Evolutionary conservation across 2,888 invertebrate genomes (phyloP).

Genomic region (Philopedon plagiatum): DNA sequence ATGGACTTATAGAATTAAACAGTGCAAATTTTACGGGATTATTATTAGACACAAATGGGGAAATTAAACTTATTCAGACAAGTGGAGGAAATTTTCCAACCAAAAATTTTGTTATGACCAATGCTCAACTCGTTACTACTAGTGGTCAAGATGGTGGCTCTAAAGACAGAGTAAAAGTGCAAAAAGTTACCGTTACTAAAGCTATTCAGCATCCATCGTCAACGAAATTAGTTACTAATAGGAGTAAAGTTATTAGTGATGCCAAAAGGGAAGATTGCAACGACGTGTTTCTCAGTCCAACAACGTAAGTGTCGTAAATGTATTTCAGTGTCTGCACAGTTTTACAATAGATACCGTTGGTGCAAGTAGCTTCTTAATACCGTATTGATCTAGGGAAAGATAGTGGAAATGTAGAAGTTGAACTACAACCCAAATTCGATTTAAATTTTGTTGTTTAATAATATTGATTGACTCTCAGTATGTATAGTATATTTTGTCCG

Average conservation of each 20-base stretch:
- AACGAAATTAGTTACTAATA: conserved; percentile 61
- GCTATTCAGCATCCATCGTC: conserved; percentile 61
- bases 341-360: too few species aligned
- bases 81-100: conserved; percentile 68
- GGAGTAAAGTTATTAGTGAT: conserved; percentile 63
- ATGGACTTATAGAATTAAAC: conserved; percentile 72
- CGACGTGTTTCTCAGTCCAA: conserved; percentile 85
- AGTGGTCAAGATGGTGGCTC: conserved; percentile 53
- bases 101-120: conserved; percentile 66
- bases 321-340: too few species aligned
- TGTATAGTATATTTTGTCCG: too few species aligned
- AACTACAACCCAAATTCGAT: too few species aligned
- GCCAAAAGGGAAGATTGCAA: conserved; percentile 78
- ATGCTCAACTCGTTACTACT: conserved; percentile 59
- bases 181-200: conserved; percentile 60
- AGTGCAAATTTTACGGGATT: conserved; percentile 73
- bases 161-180: conserved; percentile 59
- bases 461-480: too few species aligned
- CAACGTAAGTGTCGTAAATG: conserved; percentile 68
- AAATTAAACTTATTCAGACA: conserved; percentile 75
- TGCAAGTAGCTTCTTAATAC: too few species aligned
- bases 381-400: too few species aligned
- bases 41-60: conserved; percentile 75
- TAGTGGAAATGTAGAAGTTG: too few species aligned
- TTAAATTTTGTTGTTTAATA: too few species aligned